Evolutionary conservation across 2,113 vertebrate genomes (phyloP).

Genomic region (Etia nguti): DNA sequence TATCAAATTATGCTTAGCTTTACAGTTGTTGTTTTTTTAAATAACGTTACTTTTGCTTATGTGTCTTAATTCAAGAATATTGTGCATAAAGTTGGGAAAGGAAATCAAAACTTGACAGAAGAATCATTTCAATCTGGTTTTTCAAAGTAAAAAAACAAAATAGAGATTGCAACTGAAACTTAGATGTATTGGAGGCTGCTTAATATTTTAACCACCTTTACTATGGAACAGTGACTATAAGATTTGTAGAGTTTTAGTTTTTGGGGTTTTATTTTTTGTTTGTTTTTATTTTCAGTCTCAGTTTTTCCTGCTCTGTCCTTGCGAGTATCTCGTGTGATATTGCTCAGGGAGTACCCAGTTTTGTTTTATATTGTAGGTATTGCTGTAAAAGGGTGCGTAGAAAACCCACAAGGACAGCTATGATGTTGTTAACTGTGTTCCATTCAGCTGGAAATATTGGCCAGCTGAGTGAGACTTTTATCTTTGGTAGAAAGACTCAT

Average conservation of each 20-base stretch:
- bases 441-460: conserved; percentile 8
- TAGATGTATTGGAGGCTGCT: neutral
- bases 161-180: neutral
- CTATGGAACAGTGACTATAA: neutral
- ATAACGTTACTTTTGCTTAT: neutral
- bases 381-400: neutral
- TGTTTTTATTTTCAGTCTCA: neutral
- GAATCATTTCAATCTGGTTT: neutral
- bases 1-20: neutral
- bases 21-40: accelerated
- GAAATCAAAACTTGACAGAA: neutral
- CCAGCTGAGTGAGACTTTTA: neutral
- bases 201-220: neutral
- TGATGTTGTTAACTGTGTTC: neutral
- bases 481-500: conserved; percentile 24
- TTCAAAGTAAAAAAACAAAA: neutral
- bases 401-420: neutral
- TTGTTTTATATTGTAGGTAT: neutral
- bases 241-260: neutral
- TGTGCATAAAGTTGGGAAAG: neutral
- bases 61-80: neutral
- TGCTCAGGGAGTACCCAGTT: neutral
- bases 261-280: neutral
- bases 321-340: neutral
- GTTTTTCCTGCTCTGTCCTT: neutral